phyloP scores from a whole-genome alignment of 2,888 invertebrate genomes.

The Lasioglossum zephyrum region DNA sequence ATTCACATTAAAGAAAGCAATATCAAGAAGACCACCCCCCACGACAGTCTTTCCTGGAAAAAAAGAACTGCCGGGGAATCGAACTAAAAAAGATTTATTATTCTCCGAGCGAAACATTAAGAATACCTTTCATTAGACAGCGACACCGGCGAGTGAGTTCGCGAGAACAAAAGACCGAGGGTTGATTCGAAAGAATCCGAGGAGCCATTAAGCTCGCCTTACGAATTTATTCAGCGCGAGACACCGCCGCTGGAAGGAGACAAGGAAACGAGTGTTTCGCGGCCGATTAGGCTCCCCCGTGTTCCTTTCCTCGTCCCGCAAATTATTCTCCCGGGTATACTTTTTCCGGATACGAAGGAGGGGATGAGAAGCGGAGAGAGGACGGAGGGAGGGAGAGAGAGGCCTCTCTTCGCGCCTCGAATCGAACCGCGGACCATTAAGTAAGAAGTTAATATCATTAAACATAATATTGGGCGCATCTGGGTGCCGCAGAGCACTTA shows the following conservation, averaged over 20 bases:
- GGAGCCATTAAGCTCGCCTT: constrained; percentile 47
- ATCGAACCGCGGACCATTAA: constrained; percentile 84
- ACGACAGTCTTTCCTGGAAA: not conserved
- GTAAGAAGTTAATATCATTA: constrained; percentile 85
- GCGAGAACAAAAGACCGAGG: not conserved
- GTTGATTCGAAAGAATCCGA: constrained; percentile 18
- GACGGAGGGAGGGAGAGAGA: constrained; percentile 31
- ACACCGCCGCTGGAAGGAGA: not conserved
- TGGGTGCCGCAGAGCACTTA: constrained; percentile 84
- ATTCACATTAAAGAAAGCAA: not conserved
- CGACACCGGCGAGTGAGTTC: not conserved
- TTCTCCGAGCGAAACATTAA: not conserved
- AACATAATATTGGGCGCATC: constrained; percentile 85
- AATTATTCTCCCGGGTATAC: constrained; percentile 80
- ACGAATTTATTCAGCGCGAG: constrained; percentile 56
- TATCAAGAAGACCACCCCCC: not conserved
- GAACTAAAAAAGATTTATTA: constrained; percentile 11
- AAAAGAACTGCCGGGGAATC: not conserved
- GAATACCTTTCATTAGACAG: not conserved
- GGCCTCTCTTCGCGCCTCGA: constrained; percentile 81
- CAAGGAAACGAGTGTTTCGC: constrained; percentile 38
- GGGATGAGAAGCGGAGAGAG: not conserved
- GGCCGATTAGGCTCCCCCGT: constrained; percentile 51
- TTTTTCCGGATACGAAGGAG: constrained; percentile 67
- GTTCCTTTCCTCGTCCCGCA: constrained; percentile 51